Base-by-base conservation (phyloP, 1,140 invertebrate species). In the Drosophila sulfurigaster region DNA sequence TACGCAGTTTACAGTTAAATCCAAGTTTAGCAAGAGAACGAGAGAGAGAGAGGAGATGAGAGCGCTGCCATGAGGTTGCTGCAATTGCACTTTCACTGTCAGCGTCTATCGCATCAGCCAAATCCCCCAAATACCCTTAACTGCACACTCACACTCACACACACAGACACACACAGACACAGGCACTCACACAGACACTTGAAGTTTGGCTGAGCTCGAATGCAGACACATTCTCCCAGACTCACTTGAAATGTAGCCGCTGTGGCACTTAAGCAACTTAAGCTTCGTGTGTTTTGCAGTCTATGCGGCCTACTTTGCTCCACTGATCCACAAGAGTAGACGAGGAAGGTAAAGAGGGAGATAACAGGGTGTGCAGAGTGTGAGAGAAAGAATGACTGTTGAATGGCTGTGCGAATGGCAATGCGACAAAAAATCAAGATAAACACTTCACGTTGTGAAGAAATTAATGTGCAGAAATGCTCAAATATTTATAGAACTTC, bases 221-320 rank as follows among this genome's bases (percentile, higher is more conserved):
- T 66, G 8, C 46, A 46, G 65, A 41, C 62, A 20, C 32, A 46
- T 64, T 54, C 30, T 59, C 25, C 1, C 13, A 15, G 64, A 63
- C 35, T 57, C 46, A 63, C 54, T 65, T 65, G 46, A 69, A 75
- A 56, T 45, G 59, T 57, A 65, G 67, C 54, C 67, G 62, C 41
- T 63, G 57, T 25, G 20, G 20, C 62, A 66, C 62, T 62, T 67
- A 58, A 67, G 45, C 51, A 63, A 57, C 58, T 79, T 76, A 67
- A 72, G 73, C 67, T 56, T 41, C 56, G 25, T 38, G 25, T 41
- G 54, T 28, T 58, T 10, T 54, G 58, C 51, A 64, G 49, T 68
- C 32, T 41, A 54, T 62, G 59, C 38, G 48, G 57, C 66, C 62
- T 54, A 57, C 54, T 62, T 56, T 73, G 56, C 28, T 46, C 67